phyloP scores from a whole-genome alignment of 2,113 vertebrate species.

The Dipodomys merriami region DNA sequence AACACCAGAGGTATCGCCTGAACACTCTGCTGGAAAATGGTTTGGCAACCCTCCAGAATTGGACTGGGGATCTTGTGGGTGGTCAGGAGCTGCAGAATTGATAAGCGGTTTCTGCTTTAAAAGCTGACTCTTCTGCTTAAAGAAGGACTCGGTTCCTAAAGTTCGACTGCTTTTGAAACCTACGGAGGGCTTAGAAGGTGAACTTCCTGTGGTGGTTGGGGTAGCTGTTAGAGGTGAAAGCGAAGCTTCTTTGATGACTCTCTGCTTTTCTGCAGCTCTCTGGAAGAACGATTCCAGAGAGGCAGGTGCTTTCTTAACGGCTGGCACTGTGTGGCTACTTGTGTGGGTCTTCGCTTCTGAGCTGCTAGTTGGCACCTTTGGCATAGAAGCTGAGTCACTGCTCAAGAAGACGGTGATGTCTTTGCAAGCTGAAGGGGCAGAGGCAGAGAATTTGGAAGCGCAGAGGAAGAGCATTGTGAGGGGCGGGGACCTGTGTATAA shows the following conservation, averaged over 20 bases:
- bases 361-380: constrained; percentile 69
- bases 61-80: constrained; percentile 17
- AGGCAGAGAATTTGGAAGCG: constrained; percentile 91
- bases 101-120: constrained; percentile 50
- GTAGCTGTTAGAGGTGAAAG: neutral
- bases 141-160: constrained; percentile 44
- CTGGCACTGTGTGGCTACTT: constrained; percentile 70
- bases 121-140: constrained; percentile 62
- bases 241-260: constrained; percentile 67
- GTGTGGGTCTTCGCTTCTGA: constrained; percentile 78
- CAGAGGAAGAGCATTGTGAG: constrained; percentile 92
- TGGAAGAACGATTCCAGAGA: constrained; percentile 92
- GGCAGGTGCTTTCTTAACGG: constrained; percentile 80
- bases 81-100: constrained; percentile 33
- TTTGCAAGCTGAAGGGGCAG: constrained; percentile 81
- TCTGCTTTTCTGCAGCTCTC: constrained; percentile 88
- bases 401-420: constrained; percentile 91
- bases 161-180: constrained; percentile 31
- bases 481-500: constrained; percentile 91
- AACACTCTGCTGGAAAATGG: neutral
- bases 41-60: neutral
- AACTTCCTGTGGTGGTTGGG: neutral
- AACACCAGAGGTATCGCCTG: neutral
- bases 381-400: constrained; percentile 81
- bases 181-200: constrained; percentile 18